Percentiles rank a stretch among this genome's conserved stretches.
Evolutionary conservation across 2,888 invertebrate species (phyloP).

Genomic region (Embidobia sp.): DNA sequence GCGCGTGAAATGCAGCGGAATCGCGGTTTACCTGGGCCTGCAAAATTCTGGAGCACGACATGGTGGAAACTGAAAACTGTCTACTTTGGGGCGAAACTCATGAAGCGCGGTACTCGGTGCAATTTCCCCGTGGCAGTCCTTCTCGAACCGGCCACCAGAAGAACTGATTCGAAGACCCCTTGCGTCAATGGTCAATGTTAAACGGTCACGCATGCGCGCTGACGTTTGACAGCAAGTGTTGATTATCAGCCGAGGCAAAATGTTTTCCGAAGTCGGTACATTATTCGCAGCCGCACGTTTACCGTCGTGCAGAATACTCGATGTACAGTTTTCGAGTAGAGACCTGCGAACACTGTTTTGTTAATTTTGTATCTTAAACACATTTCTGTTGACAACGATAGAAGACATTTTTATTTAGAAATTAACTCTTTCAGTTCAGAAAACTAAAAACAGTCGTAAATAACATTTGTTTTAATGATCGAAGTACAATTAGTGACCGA

Average conservation of each 20-base stretch:
- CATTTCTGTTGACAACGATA: no score
- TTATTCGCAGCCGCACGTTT: background rate
- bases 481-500: no score
- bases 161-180: conserved; percentile 74
- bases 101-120: conserved; percentile 51
- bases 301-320: no score
- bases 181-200: conserved; percentile 71
- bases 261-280: no score
- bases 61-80: conserved; percentile 80
- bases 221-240: background rate
- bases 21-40: conserved; percentile 86
- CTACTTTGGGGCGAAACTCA: conserved; percentile 66
- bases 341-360: no score
- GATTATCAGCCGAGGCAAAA: background rate
- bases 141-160: conserved; percentile 81
- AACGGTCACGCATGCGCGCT: conserved; percentile 74
- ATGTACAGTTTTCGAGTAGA: no score
- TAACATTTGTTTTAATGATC: no score
- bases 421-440: no score
- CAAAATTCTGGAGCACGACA: conserved; percentile 90
- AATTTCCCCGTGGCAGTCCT: conserved; percentile 78
- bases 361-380: no score
- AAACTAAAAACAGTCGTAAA: no score
- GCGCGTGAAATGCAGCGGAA: conserved; percentile 5
- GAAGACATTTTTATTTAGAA: no score